Conservation (phyloP, 2,113 vertebrate species). For the Anser brachyrhynchus region DNA sequence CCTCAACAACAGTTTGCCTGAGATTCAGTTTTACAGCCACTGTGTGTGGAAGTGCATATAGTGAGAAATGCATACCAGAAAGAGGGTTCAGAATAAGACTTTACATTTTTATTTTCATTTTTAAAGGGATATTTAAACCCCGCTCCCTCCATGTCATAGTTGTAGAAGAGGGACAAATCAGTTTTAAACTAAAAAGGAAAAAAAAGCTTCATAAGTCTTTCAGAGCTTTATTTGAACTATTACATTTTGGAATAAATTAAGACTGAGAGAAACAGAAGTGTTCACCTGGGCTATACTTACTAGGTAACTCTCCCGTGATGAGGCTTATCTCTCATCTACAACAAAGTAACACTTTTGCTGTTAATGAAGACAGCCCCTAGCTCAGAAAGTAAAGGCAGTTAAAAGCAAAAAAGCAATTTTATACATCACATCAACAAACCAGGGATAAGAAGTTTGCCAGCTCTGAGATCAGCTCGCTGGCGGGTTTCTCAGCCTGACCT, state of each 20-base stretch:
- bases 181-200: constrained; percentile 54
- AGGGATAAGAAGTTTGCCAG: constrained; percentile 57
- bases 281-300: constrained; percentile 93
- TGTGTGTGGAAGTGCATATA: neutral
- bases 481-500: neutral
- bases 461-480: constrained; percentile 28
- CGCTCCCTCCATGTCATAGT: constrained; percentile 57
- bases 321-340: constrained; percentile 93
- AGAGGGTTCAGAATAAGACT: constrained; percentile 44
- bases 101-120: neutral
- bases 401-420: constrained; percentile 80
- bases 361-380: constrained; percentile 86
- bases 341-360: constrained; percentile 94
- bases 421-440: constrained; percentile 72
- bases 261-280: constrained; percentile 83
- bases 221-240: constrained; percentile 70
- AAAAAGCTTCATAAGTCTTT: constrained; percentile 29
- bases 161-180: constrained; percentile 55
- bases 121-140: constrained; percentile 26
- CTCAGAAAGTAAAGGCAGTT: constrained; percentile 83
- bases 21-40: neutral
- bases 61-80: constrained; percentile 37
- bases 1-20: neutral
- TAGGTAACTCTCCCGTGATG: constrained; percentile 89
- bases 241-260: constrained; percentile 76